Percentiles rank a stretch among this genome's conserved stretches.
Evolutionary conservation across 2,797 vertebrate genomes (phyloP).

Genomic region (Todus mexicanus): DNA sequence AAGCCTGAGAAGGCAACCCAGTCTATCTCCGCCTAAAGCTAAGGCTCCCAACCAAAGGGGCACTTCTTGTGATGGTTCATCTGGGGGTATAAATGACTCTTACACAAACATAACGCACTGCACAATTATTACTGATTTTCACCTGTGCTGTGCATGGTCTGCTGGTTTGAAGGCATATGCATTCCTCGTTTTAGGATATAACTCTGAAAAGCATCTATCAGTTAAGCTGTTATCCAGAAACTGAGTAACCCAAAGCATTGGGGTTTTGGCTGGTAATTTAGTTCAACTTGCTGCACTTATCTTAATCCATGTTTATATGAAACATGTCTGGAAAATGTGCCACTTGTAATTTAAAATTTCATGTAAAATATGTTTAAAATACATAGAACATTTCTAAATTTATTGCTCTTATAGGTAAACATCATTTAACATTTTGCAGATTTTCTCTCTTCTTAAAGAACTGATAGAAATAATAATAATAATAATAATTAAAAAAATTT

Average conservation of each 20-base stretch:
- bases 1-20: background rate
- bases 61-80: background rate
- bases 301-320: background rate
- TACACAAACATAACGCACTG: background rate
- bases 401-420: background rate
- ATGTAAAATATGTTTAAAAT: background rate
- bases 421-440: background rate
- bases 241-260: background rate
- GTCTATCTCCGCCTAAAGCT: background rate
- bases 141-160: background rate
- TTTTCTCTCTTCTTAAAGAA: background rate
- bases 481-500: background rate
- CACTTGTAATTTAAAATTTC: background rate
- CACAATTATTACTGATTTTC: background rate
- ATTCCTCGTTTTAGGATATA: background rate
- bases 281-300: background rate
- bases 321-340: background rate
- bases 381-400: background rate
- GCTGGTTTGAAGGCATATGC: background rate
- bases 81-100: background rate
- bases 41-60: background rate
- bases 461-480: background rate
- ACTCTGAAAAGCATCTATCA: background rate
- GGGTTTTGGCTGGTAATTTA: background rate
- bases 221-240: background rate